Evolutionary conservation across 2,797 vertebrate species (phyloP).

Genomic region (Sternotherus odoratus): DNA sequence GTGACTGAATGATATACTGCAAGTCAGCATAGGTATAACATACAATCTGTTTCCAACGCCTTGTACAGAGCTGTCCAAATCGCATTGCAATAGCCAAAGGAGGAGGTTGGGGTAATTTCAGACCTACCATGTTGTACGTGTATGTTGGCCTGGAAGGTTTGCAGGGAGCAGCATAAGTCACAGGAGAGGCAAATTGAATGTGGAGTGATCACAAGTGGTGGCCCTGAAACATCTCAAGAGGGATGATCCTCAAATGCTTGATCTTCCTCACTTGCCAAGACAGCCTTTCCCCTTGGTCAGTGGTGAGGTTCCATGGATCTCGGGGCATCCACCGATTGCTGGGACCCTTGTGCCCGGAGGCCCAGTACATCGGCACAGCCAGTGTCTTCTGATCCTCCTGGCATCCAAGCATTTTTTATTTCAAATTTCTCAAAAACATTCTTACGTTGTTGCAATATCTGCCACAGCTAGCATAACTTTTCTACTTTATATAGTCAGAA

Average conservation of each 20-base stretch:
- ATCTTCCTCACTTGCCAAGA: neutral
- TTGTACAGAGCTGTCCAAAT: neutral
- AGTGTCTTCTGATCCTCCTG: neutral
- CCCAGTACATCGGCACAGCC: neutral
- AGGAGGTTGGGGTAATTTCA: neutral
- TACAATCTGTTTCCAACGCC: neutral
- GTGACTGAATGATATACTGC: neutral
- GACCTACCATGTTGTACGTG: neutral
- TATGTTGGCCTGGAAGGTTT: neutral
- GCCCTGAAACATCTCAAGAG: neutral
- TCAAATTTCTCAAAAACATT: conserved; percentile 68
- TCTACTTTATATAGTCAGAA: conserved; percentile 35
- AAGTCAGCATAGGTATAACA: neutral
- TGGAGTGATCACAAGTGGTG: neutral
- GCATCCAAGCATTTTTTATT: neutral
- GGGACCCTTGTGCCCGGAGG: neutral
- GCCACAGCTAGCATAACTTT: neutral
- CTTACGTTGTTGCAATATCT: conserved; percentile 57
- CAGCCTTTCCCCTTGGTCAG: neutral
- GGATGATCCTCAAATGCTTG: neutral
- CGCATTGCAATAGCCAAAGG: neutral
- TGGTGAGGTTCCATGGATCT: neutral
- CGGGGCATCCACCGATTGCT: neutral
- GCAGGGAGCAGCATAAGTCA: neutral
- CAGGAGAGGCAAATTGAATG: neutral